These are phyloP conservation scores for Pasiphila rectangulata DNA, from an alignment of 2,888 invertebrate species.

Conservation along the genomic window DNA sequence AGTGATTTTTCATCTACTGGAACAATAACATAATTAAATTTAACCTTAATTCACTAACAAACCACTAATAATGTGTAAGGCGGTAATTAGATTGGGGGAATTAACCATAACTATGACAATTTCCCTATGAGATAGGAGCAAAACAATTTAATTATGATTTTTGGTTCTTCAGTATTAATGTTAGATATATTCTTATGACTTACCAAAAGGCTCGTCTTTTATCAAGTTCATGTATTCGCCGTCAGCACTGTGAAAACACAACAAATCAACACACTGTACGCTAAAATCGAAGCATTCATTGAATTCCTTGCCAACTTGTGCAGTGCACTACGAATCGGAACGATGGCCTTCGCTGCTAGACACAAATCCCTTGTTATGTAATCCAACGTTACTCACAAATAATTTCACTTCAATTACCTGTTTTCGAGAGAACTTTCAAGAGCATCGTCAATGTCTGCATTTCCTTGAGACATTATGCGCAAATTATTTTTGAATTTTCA, in stretches of 20 bases:
- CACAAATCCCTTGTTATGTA: slow-evolving; percentile 60
- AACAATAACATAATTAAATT: slow-evolving; percentile 61
- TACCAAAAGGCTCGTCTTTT: slow-evolving; percentile 69
- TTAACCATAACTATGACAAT: neutral
- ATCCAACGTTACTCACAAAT: slow-evolving; percentile 32
- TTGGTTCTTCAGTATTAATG: neutral
- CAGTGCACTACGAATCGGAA: slow-evolving; percentile 48
- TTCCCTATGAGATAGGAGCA: neutral
- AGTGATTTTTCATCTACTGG: slow-evolving; percentile 75
- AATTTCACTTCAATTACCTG: slow-evolving; percentile 70
- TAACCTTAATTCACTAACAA: slow-evolving; percentile 49
- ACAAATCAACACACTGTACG: slow-evolving; percentile 33
- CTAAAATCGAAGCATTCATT: slow-evolving; percentile 38
- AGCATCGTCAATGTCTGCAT: slow-evolving; percentile 81
- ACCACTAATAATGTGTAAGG: slow-evolving; percentile 1
- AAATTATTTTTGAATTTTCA: slow-evolving; percentile 84
- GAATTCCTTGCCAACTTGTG: slow-evolving; percentile 62
- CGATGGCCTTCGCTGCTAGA: slow-evolving; percentile 68
- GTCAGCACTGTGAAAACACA: slow-evolving; percentile 70
- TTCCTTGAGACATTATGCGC: slow-evolving; percentile 74
- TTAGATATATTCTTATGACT: slow-evolving; percentile 30
- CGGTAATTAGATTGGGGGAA: slow-evolving; percentile 47
- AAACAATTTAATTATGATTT: neutral
- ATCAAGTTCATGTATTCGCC: slow-evolving; percentile 67
- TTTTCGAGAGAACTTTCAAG: slow-evolving; percentile 82